Conservation (phyloP, 23 tunicate genomes). For the Botrylloides violaceus region DNA sequence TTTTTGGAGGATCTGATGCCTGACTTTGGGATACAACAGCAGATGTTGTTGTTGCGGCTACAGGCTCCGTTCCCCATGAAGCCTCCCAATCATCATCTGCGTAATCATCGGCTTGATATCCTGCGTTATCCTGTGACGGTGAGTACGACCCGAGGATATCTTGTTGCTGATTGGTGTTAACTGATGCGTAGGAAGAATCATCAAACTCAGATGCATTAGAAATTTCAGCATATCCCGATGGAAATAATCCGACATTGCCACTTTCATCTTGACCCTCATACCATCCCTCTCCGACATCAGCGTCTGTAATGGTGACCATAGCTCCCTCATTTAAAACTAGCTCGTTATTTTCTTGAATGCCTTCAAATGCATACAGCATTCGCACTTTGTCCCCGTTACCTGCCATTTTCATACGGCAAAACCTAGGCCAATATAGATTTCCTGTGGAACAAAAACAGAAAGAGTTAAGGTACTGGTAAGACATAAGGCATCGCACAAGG, state of each 20-base stretch:
- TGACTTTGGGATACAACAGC: not conserved
- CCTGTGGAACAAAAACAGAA: too few relatives aligned
- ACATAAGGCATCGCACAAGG: too few relatives aligned
- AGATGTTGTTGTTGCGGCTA: not conserved
- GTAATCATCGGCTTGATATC: conserved; percentile 7
- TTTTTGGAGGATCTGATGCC: not conserved
- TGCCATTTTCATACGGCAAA: conserved; percentile 6
- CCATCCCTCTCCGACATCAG: conserved; percentile 88
- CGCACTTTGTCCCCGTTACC: conserved; percentile 27
- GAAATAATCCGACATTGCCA: conserved; percentile 65
- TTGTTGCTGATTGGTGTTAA: conserved; percentile 5
- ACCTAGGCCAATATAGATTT: too few relatives aligned
- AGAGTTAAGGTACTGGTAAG: too few relatives aligned
- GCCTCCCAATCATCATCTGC: conserved; percentile 27
- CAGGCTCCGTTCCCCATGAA: conserved; percentile 7
- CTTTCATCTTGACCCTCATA: conserved; percentile 58
- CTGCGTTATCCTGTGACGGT: conserved; percentile 1
- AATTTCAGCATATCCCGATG: conserved; percentile 59
- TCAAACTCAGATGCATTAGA: not conserved
- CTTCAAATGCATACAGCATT: conserved; percentile 62
- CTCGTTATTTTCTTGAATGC: conserved; percentile 58
- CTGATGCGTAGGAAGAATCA: not conserved
- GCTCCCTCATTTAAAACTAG: conserved; percentile 50
- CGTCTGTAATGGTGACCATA: conserved; percentile 39
- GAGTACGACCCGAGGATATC: not conserved